Percentiles rank a stretch among this genome's conserved stretches.
Conservation (phyloP, 2,113 vertebrate genomes). For the Scatophagus argus region DNA sequence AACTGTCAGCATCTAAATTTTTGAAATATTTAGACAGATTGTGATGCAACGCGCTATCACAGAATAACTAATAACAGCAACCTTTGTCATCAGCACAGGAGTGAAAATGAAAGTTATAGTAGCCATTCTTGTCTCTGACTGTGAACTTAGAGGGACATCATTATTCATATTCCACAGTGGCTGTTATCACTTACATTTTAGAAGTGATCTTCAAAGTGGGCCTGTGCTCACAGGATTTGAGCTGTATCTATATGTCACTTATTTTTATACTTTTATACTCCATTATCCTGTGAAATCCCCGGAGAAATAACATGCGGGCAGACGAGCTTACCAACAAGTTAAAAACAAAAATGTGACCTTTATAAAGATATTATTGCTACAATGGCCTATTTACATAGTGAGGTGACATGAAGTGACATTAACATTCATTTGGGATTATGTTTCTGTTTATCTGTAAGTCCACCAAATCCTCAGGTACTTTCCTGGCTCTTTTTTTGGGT, state of each 20-base stretch:
- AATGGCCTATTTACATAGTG: neutral
- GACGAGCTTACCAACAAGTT: neutral
- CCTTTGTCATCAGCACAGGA: neutral
- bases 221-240: neutral
- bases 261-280: neutral
- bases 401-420: too few species aligned
- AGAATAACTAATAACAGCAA: conserved; percentile 1
- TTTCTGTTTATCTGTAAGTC: neutral
- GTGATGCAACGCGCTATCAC: neutral
- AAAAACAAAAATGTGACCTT: neutral
- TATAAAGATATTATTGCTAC: neutral
- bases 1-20: neutral
- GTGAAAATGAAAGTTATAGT: conserved; percentile 10
- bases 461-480: neutral
- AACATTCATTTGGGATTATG: neutral
- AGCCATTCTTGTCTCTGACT: conserved; percentile 12
- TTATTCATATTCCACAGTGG: conserved; percentile 7
- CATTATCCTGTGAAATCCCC: neutral
- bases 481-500: too few species aligned
- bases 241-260: neutral
- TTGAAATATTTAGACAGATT: neutral
- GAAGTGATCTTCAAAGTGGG: neutral
- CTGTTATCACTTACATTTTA: conserved; percentile 15
- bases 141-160: neutral
- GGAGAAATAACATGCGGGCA: neutral